Evolutionary conservation across 2,113 vertebrate species (phyloP).

Genomic region (Prietella phreatophila): DNA sequence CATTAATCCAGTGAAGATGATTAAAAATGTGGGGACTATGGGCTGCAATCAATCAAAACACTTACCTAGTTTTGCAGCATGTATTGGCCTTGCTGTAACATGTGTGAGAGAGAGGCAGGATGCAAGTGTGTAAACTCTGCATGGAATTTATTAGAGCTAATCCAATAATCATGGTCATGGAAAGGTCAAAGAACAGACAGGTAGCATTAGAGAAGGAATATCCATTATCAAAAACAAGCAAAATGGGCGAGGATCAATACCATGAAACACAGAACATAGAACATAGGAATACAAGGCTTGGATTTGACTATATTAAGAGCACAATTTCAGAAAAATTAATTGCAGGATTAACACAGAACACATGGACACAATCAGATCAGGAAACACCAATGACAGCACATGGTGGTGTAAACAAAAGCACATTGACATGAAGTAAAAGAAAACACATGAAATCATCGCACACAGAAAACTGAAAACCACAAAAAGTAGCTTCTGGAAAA

Average conservation of each 20-base stretch:
- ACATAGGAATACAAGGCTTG: not conserved
- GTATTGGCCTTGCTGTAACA: not conserved
- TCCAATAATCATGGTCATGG: not conserved
- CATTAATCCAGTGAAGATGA: not conserved
- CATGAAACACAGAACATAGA: not conserved
- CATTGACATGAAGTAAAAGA: not conserved
- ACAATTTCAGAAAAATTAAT: not conserved
- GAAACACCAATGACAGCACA: not conserved
- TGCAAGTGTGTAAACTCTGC: not conserved
- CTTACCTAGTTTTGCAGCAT: not conserved
- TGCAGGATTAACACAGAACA: not conserved
- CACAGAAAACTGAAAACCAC: not conserved
- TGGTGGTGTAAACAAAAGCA: not conserved
- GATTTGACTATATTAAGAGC: not conserved
- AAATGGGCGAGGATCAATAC: not conserved
- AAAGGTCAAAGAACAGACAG: slow-evolving; percentile 11
- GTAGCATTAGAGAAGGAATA: not conserved
- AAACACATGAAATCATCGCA: not conserved
- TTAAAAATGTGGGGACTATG: not conserved
- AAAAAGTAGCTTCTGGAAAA: not conserved
- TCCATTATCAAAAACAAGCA: not conserved
- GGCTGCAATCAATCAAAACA: not conserved
- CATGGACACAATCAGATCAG: not conserved
- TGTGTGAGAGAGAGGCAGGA: not conserved
- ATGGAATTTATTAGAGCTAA: not conserved